A percentile compares a stretch with the other conserved stretches of the same genome.
Conservation (phyloP, 2,888 invertebrate species). For the Metalampra italica region DNA sequence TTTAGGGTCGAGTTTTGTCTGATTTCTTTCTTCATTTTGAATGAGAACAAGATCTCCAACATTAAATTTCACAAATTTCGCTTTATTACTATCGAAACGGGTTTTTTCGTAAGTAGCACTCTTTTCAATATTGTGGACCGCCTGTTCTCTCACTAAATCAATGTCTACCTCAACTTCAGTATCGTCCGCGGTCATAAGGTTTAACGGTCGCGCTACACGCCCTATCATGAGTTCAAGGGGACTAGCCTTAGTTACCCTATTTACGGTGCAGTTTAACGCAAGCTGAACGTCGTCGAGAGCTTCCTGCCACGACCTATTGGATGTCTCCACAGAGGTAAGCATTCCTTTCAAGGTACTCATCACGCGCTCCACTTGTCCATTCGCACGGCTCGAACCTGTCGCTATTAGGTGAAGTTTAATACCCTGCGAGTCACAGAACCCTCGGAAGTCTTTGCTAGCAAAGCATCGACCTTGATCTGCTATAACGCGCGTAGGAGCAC, state of each 20-base stretch:
- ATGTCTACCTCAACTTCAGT: too few species aligned
- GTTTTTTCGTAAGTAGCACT: too few species aligned
- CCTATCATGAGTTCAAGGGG: slow-evolving; percentile 25
- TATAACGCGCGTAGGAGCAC: slow-evolving; percentile 12
- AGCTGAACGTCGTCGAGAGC: slow-evolving; percentile 25
- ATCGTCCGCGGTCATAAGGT: too few species aligned
- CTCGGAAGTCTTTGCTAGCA: slow-evolving; percentile 4
- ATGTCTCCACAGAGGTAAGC: slow-evolving; percentile 23
- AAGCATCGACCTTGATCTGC: slow-evolving; percentile 19
- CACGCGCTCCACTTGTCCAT: slow-evolving; percentile 27
- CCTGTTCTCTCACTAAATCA: too few species aligned
- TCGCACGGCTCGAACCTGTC: slow-evolving; percentile 23
- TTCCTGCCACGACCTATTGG: slow-evolving; percentile 22
- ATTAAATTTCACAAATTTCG: too few species aligned
- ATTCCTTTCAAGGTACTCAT: slow-evolving; percentile 22
- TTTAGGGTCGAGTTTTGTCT: too few species aligned
- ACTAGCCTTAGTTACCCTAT: slow-evolving; percentile 12
- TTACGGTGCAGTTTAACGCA: slow-evolving; percentile 24
- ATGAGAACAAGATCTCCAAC: too few species aligned
- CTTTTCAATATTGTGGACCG: too few species aligned
- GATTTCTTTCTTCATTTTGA: too few species aligned
- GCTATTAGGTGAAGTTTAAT: slow-evolving; percentile 23
- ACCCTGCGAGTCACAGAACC: slow-evolving; percentile 17
- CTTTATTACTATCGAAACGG: too few species aligned
- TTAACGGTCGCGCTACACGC: too few species aligned